A percentile compares a stretch with the other conserved stretches of the same genome.
These are phyloP conservation scores for Harlomillsia oculata DNA, from an alignment of 1,140 invertebrate species.

Conservation along the genomic window DNA sequence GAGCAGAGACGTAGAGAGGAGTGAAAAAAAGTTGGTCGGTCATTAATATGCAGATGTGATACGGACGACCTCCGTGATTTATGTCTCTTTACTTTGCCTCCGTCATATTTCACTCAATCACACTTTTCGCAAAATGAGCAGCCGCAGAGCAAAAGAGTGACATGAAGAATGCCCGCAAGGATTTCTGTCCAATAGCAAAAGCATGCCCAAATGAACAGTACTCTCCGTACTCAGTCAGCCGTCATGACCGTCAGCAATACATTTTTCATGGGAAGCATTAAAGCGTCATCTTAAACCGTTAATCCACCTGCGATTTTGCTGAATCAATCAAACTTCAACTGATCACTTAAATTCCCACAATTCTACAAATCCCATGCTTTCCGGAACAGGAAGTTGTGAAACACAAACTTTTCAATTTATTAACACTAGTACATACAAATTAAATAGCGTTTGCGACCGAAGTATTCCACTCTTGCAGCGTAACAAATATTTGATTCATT, in stretches of 20 bases:
- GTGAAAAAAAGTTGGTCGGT: slow-evolving; percentile 15
- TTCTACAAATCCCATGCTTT: too few relatives aligned
- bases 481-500: too few relatives aligned
- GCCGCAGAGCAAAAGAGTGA: neutral
- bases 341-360: too few relatives aligned
- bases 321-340: too few relatives aligned
- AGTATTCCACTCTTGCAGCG: too few relatives aligned
- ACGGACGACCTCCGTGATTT: slow-evolving; percentile 25
- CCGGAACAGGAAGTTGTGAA: too few relatives aligned
- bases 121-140: slow-evolving; percentile 23
- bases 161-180: neutral
- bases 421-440: too few relatives aligned
- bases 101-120: slow-evolving; percentile 28
- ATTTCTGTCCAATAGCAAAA: neutral
- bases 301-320: neutral
- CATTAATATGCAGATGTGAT: slow-evolving; percentile 31
- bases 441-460: too few relatives aligned
- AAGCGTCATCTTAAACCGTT: neutral
- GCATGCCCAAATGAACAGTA: neutral
- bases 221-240: neutral
- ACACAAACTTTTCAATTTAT: too few relatives aligned
- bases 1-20: slow-evolving; percentile 3
- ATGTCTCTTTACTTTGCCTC: slow-evolving; percentile 26
- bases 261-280: neutral
- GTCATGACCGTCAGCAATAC: neutral